Base-by-base conservation (phyloP, 2,888 invertebrate genomes). In the Drosophila greeni region DNA sequence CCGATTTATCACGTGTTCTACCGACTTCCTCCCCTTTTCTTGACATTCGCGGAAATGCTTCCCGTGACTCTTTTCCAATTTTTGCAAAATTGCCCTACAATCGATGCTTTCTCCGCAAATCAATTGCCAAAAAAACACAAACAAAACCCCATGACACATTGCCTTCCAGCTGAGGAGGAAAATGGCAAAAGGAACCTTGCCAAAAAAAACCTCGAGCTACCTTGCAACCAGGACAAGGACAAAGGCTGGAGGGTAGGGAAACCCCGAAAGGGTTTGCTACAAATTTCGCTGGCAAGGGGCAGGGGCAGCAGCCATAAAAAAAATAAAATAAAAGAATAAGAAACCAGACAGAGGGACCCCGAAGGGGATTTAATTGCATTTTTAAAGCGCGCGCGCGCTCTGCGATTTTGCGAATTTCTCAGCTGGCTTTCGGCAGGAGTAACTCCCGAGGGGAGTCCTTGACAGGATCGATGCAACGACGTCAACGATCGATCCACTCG, bases 51-150 rank as follows among this genome's bases (percentile, higher is more conserved):
- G 29, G 34, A 58, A 31, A 48, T 53, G 66, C 66, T 75, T 76
- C 72, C 85, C 73, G 77, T 84, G 81, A 82, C 82, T 84, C 45
- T 85, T 82, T 80, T 66, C 75, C 74, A 85, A 85, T 85, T 85
- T 85, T 84, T 75, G 82, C 84, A 84, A 85, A 85, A 85, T 85
- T 85, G 82, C 75, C 82, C 71, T 72, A 85, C 84, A 85, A 85
- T 85, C 85, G 82, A 81, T 83, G 84, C 85, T 85, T 86, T 86
- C 78, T 86, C 86, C 86, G 86, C 86, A 86, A 86, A 86, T 86
- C 86, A 86, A 86, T 86, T 86, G 86, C 81, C 62, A 84, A 85
- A 85, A 85, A 85, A 86, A 86, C 86, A 85, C 85, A 86, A 86
- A 86, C 86, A 86, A 85, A 85, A 76, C 86, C 85, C 82, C 85